A percentile compares a stretch with the other conserved stretches of the same genome.
phyloP scores from a whole-genome alignment of 2,797 vertebrate genomes.

The Epinephelus awoara region DNA sequence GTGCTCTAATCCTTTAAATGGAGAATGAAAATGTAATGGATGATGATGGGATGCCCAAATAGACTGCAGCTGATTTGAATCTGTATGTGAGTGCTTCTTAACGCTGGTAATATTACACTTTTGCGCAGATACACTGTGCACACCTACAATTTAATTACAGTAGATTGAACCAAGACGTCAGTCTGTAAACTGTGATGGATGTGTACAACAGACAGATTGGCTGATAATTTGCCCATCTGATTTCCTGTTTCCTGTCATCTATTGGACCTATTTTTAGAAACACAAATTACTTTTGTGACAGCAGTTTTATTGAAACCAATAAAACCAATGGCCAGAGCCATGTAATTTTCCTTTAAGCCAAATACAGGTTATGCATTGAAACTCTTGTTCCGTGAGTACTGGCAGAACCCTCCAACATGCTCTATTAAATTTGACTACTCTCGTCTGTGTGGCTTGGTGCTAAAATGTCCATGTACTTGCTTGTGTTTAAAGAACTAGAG shows the following conservation, averaged over 20 bases:
- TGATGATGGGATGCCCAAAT: too few relatives aligned
- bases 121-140: not conserved
- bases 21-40: not conserved
- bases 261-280: not conserved
- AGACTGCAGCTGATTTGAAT: not conserved
- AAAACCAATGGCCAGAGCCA: not conserved
- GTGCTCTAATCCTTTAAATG: too few relatives aligned
- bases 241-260: not conserved
- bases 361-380: not conserved
- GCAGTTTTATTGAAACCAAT: not conserved
- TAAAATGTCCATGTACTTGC: not conserved
- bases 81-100: not conserved
- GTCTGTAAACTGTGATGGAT: not conserved
- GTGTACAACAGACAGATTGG: not conserved
- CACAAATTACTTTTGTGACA: not conserved
- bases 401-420: not conserved
- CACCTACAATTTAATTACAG: not conserved
- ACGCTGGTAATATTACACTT: not conserved
- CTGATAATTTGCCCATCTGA: not conserved
- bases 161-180: not conserved
- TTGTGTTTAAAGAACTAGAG: not conserved
- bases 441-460: not conserved
- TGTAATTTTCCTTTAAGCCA: not conserved
- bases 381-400: not conserved
- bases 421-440: not conserved